Percentiles rank a stretch among this genome's conserved stretches.
These are phyloP conservation scores for Cyprinodon brontotheroides DNA, from an alignment of 2,113 vertebrate species.

Conservation along the genomic window DNA sequence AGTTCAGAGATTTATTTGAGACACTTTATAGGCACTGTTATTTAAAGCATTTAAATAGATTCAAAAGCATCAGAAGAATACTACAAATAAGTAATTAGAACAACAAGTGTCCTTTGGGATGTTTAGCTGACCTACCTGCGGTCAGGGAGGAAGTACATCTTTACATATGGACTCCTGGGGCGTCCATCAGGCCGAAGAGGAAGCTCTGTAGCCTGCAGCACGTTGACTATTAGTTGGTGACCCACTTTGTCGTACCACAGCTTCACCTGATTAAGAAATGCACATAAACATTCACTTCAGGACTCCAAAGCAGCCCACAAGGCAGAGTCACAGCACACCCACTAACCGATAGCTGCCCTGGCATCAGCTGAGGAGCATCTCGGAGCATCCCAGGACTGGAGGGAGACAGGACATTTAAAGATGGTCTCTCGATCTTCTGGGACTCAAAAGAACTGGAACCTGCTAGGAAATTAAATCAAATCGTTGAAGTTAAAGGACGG, in stretches of 20 bases:
- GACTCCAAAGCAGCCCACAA: background rate
- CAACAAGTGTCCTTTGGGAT: background rate
- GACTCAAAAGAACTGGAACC: conserved; percentile 99
- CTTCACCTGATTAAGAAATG: conserved; percentile 84
- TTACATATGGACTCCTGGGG: conserved; percentile 96
- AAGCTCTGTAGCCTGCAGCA: conserved; percentile 92
- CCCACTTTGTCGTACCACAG: conserved; percentile 98
- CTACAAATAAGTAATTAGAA: background rate
- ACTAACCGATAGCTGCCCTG: conserved; percentile 94
- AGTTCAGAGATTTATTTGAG: background rate
- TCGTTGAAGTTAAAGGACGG: background rate
- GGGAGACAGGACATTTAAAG: conserved; percentile 96
- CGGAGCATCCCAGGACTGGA: conserved; percentile 92
- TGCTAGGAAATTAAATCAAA: conserved; percentile 68
- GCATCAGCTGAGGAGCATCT: conserved; percentile 92
- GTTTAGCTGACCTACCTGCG: conserved; percentile 70
- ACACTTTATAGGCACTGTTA: background rate
- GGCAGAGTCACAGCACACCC: background rate
- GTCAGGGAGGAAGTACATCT: conserved; percentile 99
- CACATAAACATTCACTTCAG: conserved; percentile 9
- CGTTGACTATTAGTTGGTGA: conserved; percentile 96
- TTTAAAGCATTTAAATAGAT: too few species aligned
- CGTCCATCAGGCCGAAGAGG: conserved; percentile 89
- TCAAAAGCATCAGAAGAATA: background rate
- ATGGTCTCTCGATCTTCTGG: conserved; percentile 98